Base-by-base conservation (phyloP, 2,888 invertebrate species). In the Camponotus fellah region DNA sequence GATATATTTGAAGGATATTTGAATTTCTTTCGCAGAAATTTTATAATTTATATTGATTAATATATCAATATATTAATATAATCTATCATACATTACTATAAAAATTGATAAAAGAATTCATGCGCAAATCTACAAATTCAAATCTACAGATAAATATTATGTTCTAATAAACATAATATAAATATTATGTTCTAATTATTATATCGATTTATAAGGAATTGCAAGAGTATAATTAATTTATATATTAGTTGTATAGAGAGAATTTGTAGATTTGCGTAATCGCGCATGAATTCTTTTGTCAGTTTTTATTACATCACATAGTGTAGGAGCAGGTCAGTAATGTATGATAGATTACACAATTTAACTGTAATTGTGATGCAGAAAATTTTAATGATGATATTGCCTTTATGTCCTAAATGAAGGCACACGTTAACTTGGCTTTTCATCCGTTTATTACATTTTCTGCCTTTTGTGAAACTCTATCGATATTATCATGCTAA, bases 401-500 rank as follows among this genome's bases (percentile, higher is more conserved):
- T 79, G 71, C 37, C 9, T 76, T 66, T 76, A 64, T 75, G 17
- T 37, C 34, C 58, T 71, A 79, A 68, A 69, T 46, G 58, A 69
- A 58, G 65, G 43, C 21, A 46, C 26, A 34, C 71, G 71, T 71
- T 79, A 79, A 79, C 71, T 79, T 79, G 58, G 17, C 58, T 46
- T 58, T 79, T 58, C 58, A 34, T 5, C 34, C 71, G 46, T 58
- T 26, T 79, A 77, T 77, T 77, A 43, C 58, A 71, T 79, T 46
- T 79, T 71, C 79, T 60, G 62, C 58, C 34, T 79, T 53, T 79
- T 79, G 71, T 71, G 58, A 71, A 46, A 43, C 43, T 69, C 69
- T 79, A 56, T 68, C 58, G 69, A 69, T 60, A 71, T 79, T 79
- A 79, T 79, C 43, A 77, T 34, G 58, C 56, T 69, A 58, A 72